Percentiles rank a stretch among this genome's conserved stretches.
phyloP scores from a whole-genome alignment of 2,797 vertebrate genomes.

The Sebastes vulpes region DNA sequence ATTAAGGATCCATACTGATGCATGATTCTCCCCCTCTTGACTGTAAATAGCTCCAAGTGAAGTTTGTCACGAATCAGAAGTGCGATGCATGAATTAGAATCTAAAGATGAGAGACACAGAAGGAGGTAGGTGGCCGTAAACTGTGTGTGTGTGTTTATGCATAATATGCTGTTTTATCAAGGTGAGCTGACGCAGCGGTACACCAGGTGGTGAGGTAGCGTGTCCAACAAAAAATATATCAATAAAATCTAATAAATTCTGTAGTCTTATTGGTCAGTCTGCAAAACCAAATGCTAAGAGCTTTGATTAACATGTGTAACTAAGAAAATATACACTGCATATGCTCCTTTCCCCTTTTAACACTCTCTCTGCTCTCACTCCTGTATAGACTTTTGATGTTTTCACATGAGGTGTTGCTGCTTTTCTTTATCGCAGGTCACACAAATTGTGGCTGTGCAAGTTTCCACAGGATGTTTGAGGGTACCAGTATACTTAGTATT shows the following conservation, averaged over 20 bases:
- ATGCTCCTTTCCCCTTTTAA: not conserved
- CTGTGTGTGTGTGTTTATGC: not conserved
- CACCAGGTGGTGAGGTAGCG: not conserved
- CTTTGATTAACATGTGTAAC: not conserved
- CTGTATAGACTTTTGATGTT: not conserved
- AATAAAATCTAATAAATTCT: not conserved
- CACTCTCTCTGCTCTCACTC: not conserved
- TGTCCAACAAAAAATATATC: not conserved
- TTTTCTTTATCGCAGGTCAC: not conserved
- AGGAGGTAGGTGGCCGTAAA: not conserved
- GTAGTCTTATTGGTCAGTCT: not conserved
- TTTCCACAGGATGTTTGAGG: not conserved
- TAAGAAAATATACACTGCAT: not conserved
- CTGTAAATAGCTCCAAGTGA: constrained; percentile 61
- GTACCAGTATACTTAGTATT: not conserved
- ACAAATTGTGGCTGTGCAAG: not conserved
- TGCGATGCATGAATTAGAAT: constrained; percentile 22
- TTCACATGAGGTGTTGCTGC: not conserved
- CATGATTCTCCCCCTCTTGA: not conserved
- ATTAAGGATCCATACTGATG: constrained; percentile 42
- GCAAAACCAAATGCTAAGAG: not conserved
- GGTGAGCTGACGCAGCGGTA: constrained; percentile 7
- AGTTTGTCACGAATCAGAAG: constrained; percentile 40
- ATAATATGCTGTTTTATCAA: constrained; percentile 15
- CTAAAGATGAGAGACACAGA: constrained; percentile 22